A percentile compares a stretch with the other conserved stretches of the same genome.
Evolutionary conservation across 2,797 vertebrate genomes (phyloP).

Genomic region (Trichosurus vulpecula): DNA sequence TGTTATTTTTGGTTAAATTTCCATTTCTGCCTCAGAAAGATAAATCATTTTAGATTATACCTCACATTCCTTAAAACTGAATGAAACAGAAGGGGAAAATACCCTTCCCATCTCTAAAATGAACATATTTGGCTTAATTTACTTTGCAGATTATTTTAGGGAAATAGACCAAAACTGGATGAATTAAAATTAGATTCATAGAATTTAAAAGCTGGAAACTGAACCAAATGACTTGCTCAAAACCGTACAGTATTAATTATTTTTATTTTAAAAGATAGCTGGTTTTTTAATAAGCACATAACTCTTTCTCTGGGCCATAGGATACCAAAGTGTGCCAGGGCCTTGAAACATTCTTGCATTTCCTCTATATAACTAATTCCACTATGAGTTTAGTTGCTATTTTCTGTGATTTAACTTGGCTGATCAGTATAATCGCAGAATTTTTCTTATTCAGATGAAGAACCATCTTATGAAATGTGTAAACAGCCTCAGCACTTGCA

Average conservation of each 20-base stretch:
- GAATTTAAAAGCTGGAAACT: not conserved
- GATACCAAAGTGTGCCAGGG: not conserved
- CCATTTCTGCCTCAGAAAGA: not conserved
- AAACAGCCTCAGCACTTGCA: not conserved
- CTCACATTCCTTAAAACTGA: conserved; percentile 9
- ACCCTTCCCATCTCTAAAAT: not conserved
- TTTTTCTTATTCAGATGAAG: not conserved
- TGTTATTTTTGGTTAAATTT: not conserved
- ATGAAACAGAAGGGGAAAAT: not conserved
- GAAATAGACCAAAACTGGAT: not conserved
- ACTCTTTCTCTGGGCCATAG: not conserved
- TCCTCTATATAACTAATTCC: conserved; percentile 38
- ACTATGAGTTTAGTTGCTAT: conserved; percentile 17
- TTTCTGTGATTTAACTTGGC: conserved; percentile 12
- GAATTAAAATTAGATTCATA: not conserved
- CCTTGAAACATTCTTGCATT: not conserved
- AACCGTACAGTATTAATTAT: conserved; percentile 3
- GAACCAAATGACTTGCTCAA: not conserved
- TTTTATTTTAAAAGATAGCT: not conserved
- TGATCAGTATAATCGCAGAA: conserved; percentile 3
- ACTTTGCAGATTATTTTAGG: not conserved
- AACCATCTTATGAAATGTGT: not conserved
- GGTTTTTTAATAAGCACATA: not conserved
- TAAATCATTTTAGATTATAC: conserved; percentile 1
- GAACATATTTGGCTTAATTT: not conserved